These are phyloP conservation scores for Stegostoma tigrinum DNA, from an alignment of 2,113 vertebrate genomes.

Conservation along the genomic window DNA sequence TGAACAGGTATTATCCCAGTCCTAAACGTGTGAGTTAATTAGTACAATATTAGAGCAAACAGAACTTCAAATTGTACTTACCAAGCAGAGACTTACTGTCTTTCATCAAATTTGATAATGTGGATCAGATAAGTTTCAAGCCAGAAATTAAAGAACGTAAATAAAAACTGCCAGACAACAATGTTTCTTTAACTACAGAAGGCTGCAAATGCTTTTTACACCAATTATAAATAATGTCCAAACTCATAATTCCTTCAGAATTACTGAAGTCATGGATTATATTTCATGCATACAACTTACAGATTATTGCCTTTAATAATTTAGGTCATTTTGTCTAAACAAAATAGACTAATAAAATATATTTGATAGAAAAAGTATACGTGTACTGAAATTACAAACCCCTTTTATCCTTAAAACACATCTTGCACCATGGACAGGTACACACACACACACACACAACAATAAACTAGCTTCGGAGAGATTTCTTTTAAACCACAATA, in stretches of 20 bases:
- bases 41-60: not conserved
- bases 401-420: not conserved
- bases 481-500: constrained; percentile 60
- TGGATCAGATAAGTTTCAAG: not conserved
- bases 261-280: not conserved
- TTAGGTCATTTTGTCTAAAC: not conserved
- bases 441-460: not conserved
- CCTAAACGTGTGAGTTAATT: not conserved
- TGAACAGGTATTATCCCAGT: not conserved
- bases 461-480: not conserved
- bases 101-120: not conserved
- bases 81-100: not conserved
- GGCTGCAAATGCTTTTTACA: not conserved
- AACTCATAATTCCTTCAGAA: not conserved
- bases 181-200: constrained; percentile 4
- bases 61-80: not conserved
- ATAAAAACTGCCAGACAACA: not conserved
- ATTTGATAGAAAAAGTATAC: not conserved
- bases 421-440: too few relatives aligned
- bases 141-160: not conserved
- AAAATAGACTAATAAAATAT: not conserved
- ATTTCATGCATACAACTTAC: not conserved
- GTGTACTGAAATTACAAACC: not conserved
- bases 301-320: not conserved
- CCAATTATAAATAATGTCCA: not conserved